These are phyloP conservation scores for Chionis minor DNA, from an alignment of 2,113 vertebrate genomes.

Conservation along the genomic window DNA sequence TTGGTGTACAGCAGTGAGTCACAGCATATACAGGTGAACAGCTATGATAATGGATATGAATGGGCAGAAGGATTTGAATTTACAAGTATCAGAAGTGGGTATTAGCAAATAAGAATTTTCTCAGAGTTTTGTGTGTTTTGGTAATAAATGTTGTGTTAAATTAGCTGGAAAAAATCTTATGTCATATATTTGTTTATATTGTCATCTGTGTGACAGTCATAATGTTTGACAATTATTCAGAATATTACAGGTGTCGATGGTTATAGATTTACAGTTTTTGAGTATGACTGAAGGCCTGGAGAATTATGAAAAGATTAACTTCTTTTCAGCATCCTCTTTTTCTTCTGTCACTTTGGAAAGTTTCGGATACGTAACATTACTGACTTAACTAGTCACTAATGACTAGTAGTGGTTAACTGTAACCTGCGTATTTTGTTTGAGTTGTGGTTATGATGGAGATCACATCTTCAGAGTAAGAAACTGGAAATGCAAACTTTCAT, in stretches of 20 bases:
- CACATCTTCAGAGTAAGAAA: not conserved
- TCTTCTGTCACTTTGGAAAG: not conserved
- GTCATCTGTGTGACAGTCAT: not conserved
- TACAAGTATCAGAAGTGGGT: not conserved
- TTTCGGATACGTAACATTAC: not conserved
- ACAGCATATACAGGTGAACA: not conserved
- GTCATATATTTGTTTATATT: not conserved
- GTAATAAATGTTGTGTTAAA: not conserved
- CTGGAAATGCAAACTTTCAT: not conserved
- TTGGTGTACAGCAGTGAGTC: not conserved
- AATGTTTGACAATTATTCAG: not conserved
- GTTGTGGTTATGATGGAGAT: not conserved
- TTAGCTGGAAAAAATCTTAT: not conserved
- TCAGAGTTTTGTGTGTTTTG: not conserved
- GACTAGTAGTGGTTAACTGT: not conserved
- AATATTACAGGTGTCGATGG: not conserved
- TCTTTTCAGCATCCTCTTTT: not conserved
- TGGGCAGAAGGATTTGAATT: not conserved
- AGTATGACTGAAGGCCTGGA: not conserved
- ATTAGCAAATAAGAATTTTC: not conserved
- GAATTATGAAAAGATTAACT: not conserved
- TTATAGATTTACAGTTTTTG: not conserved
- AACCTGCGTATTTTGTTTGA: accelerated
- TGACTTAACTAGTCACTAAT: not conserved
- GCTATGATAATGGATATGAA: not conserved